Base-by-base conservation (phyloP, 2,797 vertebrate genomes). In the Amblyraja radiata region DNA sequence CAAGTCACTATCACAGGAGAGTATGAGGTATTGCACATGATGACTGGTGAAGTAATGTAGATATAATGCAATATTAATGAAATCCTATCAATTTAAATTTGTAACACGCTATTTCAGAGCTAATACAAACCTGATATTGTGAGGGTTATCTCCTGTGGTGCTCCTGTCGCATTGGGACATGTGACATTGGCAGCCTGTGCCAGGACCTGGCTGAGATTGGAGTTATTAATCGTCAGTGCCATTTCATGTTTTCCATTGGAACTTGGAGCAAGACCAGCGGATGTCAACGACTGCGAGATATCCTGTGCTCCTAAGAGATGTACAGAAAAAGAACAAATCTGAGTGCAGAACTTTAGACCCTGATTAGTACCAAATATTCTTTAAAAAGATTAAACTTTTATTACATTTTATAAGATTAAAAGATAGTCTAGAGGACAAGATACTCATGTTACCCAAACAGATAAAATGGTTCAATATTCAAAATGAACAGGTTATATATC, bases 221-320 rank as follows among this genome's bases (percentile, higher is more conserved):
- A 97, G 95, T 99, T 99, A 97, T 99, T 99, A 95, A 99, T 99
- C 92, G 99, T 99, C 94, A 99, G 94, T 0, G 98, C 99, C 95
- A 99, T 99, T 95, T 99, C 99, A 78, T 98, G 98, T 11, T 97
- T 96, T 36, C 95, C 95, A 71, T 94, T 95, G 13, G 97, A 95
- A 65, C 97, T 95, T 0, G 97, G 94, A 58, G 98, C 97, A 92
- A 99, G 95, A 90, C 97, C 97, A 90, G 97, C 97, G 0, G 96
- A 96, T 10, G 97, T 95, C 95, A 99, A 97, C 93, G 98, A 98
- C 54, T 98, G 98, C 92, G 97, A 96, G n/a, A 99, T 96, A 93
- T 99, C 98, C 93, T 98, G 98, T 18, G 97, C 95, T 94, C 97
- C 98, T 99, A 95, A 78, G 95, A 18, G 6, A 36, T 81, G 93